Conservation (phyloP, 2,797 vertebrate species). For the Phoeniculus purpureus region DNA sequence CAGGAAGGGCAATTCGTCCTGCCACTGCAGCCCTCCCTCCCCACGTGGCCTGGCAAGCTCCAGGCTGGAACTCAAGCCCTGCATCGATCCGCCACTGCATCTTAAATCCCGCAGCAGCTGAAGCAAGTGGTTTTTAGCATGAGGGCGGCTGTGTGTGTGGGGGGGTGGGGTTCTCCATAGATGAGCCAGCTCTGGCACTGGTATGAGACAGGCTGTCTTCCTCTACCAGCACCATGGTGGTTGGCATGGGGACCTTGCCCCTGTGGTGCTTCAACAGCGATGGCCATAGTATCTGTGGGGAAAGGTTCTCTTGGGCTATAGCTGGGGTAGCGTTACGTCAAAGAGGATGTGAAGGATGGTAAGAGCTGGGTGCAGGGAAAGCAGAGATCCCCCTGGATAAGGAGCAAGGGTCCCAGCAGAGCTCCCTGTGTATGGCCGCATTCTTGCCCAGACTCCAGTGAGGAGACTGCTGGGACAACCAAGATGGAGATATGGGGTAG, state of each 20-base stretch:
- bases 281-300: not conserved
- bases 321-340: fast-evolving
- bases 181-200: not conserved
- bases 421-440: fast-evolving
- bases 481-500: not conserved
- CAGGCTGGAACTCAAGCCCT: slow-evolving; percentile 51
- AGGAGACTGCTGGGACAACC: not conserved
- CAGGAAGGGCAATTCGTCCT: not conserved
- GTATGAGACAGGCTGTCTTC: slow-evolving; percentile 23
- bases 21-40: slow-evolving; percentile 9
- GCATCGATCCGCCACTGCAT: slow-evolving; percentile 53
- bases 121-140: slow-evolving; percentile 52
- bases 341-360: not conserved
- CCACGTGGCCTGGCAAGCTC: slow-evolving; percentile 35
- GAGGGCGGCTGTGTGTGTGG: not conserved
- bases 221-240: not conserved
- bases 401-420: not conserved
- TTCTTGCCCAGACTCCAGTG: not conserved
- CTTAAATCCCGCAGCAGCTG: slow-evolving; percentile 63
- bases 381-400: not conserved
- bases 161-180: not conserved
- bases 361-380: not conserved
- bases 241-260: not conserved
- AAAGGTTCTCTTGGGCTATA: not conserved
- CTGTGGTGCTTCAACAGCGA: fast-evolving